A percentile compares a stretch with the other conserved stretches of the same genome.
Conservation (phyloP, 2,113 vertebrate genomes). For the Holacanthus passer region DNA sequence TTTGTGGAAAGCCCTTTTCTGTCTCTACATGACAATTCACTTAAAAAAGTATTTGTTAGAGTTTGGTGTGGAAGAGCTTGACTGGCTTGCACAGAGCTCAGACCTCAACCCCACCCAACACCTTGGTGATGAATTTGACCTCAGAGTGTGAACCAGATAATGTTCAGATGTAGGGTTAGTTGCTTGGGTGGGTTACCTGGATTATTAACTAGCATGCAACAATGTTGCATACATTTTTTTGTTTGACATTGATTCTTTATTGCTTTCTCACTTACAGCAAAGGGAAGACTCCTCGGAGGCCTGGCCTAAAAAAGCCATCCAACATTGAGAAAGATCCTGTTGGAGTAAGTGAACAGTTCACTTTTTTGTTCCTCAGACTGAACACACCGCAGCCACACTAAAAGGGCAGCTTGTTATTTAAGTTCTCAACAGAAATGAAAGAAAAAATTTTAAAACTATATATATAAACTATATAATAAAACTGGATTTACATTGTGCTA, state of each 20-base stretch:
- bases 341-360: slow-evolving; percentile 81
- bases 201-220: background rate
- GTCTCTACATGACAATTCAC: background rate
- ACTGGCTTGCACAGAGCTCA: background rate
- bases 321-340: slow-evolving; percentile 88
- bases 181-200: background rate
- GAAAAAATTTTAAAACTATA: too few relatives aligned
- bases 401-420: background rate
- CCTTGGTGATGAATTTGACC: background rate
- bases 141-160: background rate
- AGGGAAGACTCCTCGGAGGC: slow-evolving; percentile 85
- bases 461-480: too few relatives aligned
- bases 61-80: background rate
- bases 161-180: background rate
- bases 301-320: slow-evolving; percentile 79
- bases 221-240: background rate
- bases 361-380: background rate
- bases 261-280: slow-evolving; percentile 70
- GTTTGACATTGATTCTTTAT: background rate
- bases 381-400: background rate
- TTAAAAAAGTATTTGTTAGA: background rate
- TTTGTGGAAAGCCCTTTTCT: background rate
- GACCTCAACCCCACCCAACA: too few relatives aligned
- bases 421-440: background rate
- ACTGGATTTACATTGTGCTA: background rate